Conservation (phyloP, 2,113 vertebrate genomes). For the Anser cygnoides region DNA sequence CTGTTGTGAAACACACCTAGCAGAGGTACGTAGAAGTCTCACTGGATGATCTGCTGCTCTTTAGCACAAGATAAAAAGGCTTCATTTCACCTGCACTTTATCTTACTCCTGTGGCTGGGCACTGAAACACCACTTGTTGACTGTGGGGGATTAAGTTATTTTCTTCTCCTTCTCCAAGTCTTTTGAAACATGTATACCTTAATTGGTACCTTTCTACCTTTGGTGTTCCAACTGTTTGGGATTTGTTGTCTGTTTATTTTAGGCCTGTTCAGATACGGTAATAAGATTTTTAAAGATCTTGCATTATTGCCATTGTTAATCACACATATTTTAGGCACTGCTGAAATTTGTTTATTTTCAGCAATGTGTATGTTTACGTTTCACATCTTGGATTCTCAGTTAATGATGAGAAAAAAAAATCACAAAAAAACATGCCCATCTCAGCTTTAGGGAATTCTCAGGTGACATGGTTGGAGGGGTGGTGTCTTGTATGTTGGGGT, state of each 20-base stretch:
- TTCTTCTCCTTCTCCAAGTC: background rate
- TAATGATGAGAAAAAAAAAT: background rate
- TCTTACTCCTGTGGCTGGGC: background rate
- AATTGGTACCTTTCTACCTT: background rate
- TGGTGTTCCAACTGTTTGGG: background rate
- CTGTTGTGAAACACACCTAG: background rate
- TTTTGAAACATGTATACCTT: background rate
- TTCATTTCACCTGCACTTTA: background rate
- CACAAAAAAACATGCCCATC: background rate
- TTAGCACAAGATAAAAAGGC: background rate
- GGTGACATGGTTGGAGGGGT: background rate
- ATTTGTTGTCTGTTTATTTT: background rate
- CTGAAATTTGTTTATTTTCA: background rate
- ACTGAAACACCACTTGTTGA: background rate
- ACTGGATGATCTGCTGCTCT: background rate
- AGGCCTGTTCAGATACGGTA: background rate
- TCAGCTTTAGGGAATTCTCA: background rate
- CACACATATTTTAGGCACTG: background rate
- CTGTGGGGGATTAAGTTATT: background rate
- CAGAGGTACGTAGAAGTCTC: fast-evolving
- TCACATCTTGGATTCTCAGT: background rate
- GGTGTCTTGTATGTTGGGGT: background rate
- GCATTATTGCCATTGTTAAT: background rate
- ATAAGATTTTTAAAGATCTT: background rate
- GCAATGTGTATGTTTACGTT: background rate